Evolutionary conservation across 2,113 vertebrate species (phyloP), one percentile per base, ranked within the genome.

Genomic region (Prinia subflava): DNA sequence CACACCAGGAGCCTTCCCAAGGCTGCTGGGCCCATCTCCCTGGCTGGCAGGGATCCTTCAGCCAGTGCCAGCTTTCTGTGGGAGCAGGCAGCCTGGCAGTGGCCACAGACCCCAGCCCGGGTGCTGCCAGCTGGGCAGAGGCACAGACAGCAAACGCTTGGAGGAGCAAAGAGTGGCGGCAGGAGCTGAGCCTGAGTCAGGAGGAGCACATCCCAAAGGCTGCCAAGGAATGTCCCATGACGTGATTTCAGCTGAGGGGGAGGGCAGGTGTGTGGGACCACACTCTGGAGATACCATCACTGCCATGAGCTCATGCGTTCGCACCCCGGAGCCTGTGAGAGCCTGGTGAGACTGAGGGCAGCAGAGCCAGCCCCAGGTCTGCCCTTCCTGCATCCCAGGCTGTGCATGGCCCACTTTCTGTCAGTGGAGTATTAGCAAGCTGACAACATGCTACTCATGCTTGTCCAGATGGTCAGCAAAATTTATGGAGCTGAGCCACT

Each of bases 71-170:
- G 42, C 21, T 74, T 59, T 81, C 59, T 7, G 2, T 59, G 69
- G 73, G 41, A 92, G 37, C 31, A 8, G 55, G 23, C 17, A 49
- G 69, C 25, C 44, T 27, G 49, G 79, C 76, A 53, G 9, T 8
- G 71, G 22, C 53, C 50, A 17, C 56, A 39, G 62, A 19, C 8
- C 24, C 53, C 69, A 41, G 78, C 39, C 60, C 4, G 1, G 59
- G 39, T 4, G 33, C 52, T 47, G 77, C 63, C 52, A 35, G 57
- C 46, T 3, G 0, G n/a, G 74, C 53, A 10, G 76, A 42, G 75
- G 8, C 55, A 39, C 13, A 11, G 47, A 23, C 23, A 28, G 28
- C 0, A 1, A 41, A 15, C 0, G 0, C 44, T 53, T 9, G 20
- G 37, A 68, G 86, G 35, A 68, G 21, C 8, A 15, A 10, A 0